Conservation (phyloP, 2,113 vertebrate genomes). For the Acrocephalus arundinaceus region DNA sequence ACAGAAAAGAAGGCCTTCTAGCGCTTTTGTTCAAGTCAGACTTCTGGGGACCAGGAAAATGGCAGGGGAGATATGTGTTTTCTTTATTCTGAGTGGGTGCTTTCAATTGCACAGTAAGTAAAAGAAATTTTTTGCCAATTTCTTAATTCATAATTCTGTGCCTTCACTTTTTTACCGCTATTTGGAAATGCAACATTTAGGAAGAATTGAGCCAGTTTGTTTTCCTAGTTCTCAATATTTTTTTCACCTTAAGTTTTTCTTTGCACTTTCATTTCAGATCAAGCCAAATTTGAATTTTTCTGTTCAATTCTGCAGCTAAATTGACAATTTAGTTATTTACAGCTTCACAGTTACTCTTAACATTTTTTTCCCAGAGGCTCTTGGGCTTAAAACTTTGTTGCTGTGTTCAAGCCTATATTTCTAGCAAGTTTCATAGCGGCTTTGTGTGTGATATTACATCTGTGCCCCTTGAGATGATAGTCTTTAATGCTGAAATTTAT, state of each 20-base stretch:
- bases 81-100: neutral
- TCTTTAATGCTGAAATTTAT: neutral
- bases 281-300: neutral
- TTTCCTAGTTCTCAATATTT: neutral
- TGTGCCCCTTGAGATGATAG: neutral
- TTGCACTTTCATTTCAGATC: neutral
- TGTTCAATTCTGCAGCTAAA: neutral
- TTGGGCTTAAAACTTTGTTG: neutral
- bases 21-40: neutral
- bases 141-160: neutral
- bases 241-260: neutral
- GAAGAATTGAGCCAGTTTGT: neutral
- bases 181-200: neutral
- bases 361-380: neutral
- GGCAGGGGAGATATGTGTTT: neutral
- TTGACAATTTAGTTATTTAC: neutral
- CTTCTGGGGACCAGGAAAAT: neutral
- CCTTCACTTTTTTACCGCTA: neutral
- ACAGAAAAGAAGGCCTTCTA: neutral
- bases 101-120: neutral
- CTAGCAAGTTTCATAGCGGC: neutral
- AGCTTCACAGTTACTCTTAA: neutral
- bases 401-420: neutral
- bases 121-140: neutral
- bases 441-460: neutral